Evolutionary conservation across 2,113 vertebrate species (phyloP).

Genomic region (Amblyornis subalaris): DNA sequence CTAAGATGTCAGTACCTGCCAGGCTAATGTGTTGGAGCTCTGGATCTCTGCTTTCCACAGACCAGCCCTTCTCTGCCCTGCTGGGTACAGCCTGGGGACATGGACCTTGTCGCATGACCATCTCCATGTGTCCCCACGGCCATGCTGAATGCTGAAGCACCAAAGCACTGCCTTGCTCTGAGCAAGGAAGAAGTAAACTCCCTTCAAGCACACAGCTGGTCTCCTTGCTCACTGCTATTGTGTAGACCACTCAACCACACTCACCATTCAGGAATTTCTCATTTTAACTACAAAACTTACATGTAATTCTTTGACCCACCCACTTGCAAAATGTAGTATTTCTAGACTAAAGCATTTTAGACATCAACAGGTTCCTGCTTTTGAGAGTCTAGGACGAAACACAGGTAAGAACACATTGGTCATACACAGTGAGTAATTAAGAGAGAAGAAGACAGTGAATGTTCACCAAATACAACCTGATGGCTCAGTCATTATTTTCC

Average conservation of each 20-base stretch:
- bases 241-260: neutral
- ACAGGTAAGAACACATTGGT: neutral
- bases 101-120: rapidly evolving
- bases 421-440: neutral
- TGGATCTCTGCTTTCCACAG: neutral
- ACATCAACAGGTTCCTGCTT: neutral
- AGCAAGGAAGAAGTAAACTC: neutral
- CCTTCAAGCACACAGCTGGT: neutral
- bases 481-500: neutral
- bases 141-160: neutral
- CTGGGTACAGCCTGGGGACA: neutral
- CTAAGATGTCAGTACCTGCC: neutral
- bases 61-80: neutral
- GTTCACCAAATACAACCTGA: neutral
- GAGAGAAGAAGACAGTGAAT: neutral
- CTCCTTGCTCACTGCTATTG: neutral
- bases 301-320: neutral
- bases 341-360: neutral
- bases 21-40: neutral
- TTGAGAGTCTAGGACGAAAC: neutral
- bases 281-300: neutral
- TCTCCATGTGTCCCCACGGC: rapidly evolving
- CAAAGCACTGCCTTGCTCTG: neutral
- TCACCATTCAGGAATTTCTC: neutral
- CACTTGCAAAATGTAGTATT: rapidly evolving